Evolutionary conservation across 2,113 vertebrate species (phyloP), one percentile per base, ranked within the genome.

Genomic region (Odocoileus virginianus): DNA sequence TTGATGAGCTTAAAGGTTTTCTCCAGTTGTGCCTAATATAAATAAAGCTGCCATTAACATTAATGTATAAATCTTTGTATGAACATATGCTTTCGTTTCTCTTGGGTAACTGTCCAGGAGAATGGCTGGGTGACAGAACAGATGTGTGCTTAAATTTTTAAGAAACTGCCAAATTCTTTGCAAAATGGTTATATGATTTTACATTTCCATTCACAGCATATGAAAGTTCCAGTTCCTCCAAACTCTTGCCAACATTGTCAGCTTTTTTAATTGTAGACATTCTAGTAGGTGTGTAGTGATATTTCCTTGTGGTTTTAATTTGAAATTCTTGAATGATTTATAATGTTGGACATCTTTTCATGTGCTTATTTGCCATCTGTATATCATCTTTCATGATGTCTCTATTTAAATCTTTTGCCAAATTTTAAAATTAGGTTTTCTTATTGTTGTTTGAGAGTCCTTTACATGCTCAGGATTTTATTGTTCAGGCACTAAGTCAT

Each of bases 271-370:
- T 6, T 67, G 36, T 33, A 87, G 30, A 91, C 19, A 82, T 85
- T 54, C 27, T 76, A 60, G 27, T 85, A 67, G 76, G 55, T 43
- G 19, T 27, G 11, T 47, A 87, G 76, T 28, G 57, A 21, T 47
- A 71, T 84, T 81, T 28, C 33, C 45, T 93, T 92, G 27, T 47
- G 8, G 7, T 83, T 97, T 92, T 92, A 94, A 92, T 89, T 78
- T 95, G 17, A 52, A 91, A 96, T 95, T 97, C 52, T 86, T 52
- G 57, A 94, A 92, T 86, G 45, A 57, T 47, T 93, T 91, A 91
- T 16, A 87, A 67, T 85, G 30, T 74, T 60, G 50, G 94, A 64
- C 47, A 79, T 89, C 55, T 97, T 98, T 91, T 86, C 89, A 85
- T 78, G n/a, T 61, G 58, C 60, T 94, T 90, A 40, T 95, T 52